Conservation (phyloP, 2,797 vertebrate genomes). For the Trachops cirrhosus region DNA sequence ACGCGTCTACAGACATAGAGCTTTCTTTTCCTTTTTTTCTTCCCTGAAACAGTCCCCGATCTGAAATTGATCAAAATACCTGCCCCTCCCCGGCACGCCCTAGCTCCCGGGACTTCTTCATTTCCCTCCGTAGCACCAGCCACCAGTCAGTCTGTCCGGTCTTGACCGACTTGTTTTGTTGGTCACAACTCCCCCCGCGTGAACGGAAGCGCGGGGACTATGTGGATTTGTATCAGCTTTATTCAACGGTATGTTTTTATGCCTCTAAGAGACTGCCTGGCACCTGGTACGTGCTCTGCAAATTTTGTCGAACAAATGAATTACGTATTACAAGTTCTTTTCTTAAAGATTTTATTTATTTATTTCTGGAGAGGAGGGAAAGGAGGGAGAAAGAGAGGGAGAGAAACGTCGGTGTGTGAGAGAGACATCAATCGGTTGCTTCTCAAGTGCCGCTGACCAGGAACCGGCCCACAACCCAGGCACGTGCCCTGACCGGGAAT, state of each 20-base stretch:
- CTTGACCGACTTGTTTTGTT: neutral
- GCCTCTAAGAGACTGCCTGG: neutral
- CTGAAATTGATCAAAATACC: too few species aligned
- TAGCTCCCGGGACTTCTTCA: accelerated
- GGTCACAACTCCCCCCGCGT: neutral
- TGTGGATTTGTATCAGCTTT: neutral
- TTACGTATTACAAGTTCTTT: neutral
- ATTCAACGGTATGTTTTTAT: neutral
- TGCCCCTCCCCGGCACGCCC: neutral
- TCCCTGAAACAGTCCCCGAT: neutral
- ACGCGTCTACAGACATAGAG: neutral
- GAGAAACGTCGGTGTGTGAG: neutral
- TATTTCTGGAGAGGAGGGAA: neutral
- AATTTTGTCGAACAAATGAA: neutral
- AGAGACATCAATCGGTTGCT: neutral
- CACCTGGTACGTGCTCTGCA: neutral
- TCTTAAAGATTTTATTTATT: neutral
- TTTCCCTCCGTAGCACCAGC: neutral
- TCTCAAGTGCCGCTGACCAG: neutral
- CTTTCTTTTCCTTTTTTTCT: neutral
- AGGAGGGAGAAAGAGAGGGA: neutral
- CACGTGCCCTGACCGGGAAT: neutral
- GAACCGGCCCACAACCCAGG: neutral
- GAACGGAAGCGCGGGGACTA: neutral
- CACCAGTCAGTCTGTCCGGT: neutral